phyloP scores from a whole-genome alignment of 30 jellyfish, hydroid and myxozoan genomes.

The Clytia hemisphaerica region DNA sequence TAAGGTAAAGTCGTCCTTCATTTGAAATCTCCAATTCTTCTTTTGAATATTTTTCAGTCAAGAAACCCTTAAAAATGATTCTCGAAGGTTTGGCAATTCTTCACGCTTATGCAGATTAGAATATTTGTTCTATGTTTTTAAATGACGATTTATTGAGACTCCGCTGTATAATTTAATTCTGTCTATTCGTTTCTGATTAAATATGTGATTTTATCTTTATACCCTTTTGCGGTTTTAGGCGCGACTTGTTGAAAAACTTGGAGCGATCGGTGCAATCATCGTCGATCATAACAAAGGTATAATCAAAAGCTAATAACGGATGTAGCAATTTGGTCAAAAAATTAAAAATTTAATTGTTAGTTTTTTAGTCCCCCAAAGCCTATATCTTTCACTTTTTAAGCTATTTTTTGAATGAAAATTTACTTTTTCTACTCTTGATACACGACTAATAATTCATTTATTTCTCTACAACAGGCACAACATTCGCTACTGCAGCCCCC shows the following conservation, averaged over 20 bases:
- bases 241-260: constrained; percentile 73
- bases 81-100: background rate
- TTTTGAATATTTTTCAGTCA: background rate
- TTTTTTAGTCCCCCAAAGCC: no score
- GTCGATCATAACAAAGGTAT: constrained; percentile 59
- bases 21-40: background rate
- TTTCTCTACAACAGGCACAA: constrained; percentile 24
- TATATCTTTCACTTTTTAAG: no score
- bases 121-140: background rate
- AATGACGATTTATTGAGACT: background rate
- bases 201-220: background rate
- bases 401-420: no score
- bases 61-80: background rate
- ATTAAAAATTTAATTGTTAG: no score
- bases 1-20: constrained; percentile 38
- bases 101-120: background rate
- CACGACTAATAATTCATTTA: no score
- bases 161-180: background rate
- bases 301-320: no score
- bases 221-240: constrained; percentile 37
- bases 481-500: constrained; percentile 58
- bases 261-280: constrained; percentile 90
- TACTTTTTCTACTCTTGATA: no score
- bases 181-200: no score
- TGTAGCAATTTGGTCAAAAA: no score